Evolutionary conservation across 2,888 invertebrate genomes (phyloP), one percentile per base, ranked within the genome.

Genomic region (Blastobasis lacticolella): DNA sequence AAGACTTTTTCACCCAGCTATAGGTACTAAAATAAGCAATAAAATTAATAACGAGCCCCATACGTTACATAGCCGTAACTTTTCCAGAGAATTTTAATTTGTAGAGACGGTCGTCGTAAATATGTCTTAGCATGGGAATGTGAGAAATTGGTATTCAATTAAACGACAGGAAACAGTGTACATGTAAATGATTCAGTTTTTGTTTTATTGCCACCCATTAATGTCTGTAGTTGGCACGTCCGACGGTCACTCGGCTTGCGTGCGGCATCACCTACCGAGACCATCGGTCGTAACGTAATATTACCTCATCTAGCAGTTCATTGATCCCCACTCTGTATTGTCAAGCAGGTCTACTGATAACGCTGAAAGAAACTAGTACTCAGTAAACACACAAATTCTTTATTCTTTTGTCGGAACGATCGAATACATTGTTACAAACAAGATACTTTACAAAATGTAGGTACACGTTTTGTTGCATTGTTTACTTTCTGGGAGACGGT

Each of bases 151-250:
- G 67, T 66, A 67, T 75, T 71, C 66, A 71, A 75, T 75, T 78
- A 71, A 64, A 73, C 75, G 76, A 69, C 78, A 76, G 78, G 79
- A 81, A 81, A 78, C 71, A 70, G 72, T 69, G 71, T 59, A 68
- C 23, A 50, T 45, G 40, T 41, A 5, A 7, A 23, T 42, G 71
- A 23, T 23, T 23, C 23, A 23, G 23, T 23, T 23, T 78, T 76
- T 79, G 75, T 79, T 84, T 85, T 84, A 82, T 81, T 72, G 65
- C 72, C 45, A 52, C 65, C 79, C 75, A 81, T 84, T 78, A 83
- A 78, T 76, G 75, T 79, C 74, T 71, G 67, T 71, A 67, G 69
- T 68, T 66, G 67, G 71, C 66, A 66, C 62, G 59, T 68, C 74
- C 80, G 74, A 81, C 73, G 68, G 72, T 57, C 58, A 54, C 55